A percentile compares a stretch with the other conserved stretches of the same genome.
These are phyloP conservation scores for Amitus sp. DNA, from an alignment of 2,888 invertebrate species.

Conservation along the genomic window DNA sequence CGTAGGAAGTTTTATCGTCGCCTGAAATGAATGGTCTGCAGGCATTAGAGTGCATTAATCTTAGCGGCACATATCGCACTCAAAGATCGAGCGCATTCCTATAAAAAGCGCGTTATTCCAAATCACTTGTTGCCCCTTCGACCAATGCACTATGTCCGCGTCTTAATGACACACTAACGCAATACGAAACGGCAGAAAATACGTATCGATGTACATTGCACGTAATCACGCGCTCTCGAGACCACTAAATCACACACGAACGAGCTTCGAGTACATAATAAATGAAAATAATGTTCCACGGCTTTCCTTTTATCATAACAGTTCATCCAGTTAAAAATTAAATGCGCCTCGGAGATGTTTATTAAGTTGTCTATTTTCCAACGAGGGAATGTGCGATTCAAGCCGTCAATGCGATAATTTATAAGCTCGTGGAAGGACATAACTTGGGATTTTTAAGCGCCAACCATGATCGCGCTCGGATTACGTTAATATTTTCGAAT, in stretches of 20 bases:
- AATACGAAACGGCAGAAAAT: conserved; percentile 8
- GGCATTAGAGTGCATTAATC: conserved; percentile 9
- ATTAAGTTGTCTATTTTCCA: conserved; percentile 4
- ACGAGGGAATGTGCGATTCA: background rate
- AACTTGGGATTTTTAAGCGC: background rate
- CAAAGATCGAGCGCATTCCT: background rate
- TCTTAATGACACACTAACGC: conserved; percentile 11
- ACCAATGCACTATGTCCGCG: conserved; percentile 8
- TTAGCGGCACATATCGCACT: background rate
- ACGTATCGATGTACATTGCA: background rate
- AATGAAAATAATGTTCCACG: conserved; percentile 3
- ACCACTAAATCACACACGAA: conserved; percentile 1
- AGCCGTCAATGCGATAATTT: conserved; percentile 1
- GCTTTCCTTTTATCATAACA: conserved; percentile 4
- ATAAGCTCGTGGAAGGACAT: background rate
- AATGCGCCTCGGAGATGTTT: background rate
- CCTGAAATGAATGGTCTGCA: background rate
- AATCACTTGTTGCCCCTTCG: conserved; percentile 9
- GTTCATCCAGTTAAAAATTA: background rate
- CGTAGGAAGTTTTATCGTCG: background rate
- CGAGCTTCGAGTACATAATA: background rate
- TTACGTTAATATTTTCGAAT: no score
- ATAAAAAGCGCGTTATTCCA: conserved; percentile 14
- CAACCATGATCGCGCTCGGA: no score
- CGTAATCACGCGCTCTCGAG: background rate